Base-by-base conservation (phyloP, 2,113 vertebrate genomes). In the Misgurnus mizolepis region DNA sequence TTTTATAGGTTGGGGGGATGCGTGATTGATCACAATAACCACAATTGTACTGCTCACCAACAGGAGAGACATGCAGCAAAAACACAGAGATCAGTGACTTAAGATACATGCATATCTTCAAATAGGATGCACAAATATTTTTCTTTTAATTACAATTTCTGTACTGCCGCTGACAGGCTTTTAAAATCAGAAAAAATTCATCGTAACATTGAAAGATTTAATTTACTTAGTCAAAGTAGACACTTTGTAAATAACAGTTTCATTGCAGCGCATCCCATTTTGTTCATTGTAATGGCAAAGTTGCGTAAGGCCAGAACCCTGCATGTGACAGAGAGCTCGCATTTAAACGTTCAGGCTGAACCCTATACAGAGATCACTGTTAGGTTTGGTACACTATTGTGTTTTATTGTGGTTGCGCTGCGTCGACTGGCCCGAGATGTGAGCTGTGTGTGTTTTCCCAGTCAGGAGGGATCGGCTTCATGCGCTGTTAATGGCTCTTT, bases 401-500 rank as follows among this genome's bases (percentile, higher is more conserved):
- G 47, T n/a, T 55, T 39, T 34, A 18, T 47, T 60, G 68, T 45
- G 40, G 9, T 17, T 65, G 70, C 58, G 66, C 9, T 41, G 14
- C 45, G 7, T 60, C 34, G 15, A 10, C 69, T 67, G 41, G 18
- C 67, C 1, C 4, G 62, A 62, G 55, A 61, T 80, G 76, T 76
- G 60, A 50, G 65, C 45, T 47, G 8, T 67, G 66, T 72, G 12
- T 40, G 80, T 72, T 10, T 60, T 80, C 50, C 39, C 67, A 78
- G 43, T 79, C 50, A 58, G 77, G 82, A 72, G 82, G 64, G 73
- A 81, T 86, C 65, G 76, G 78, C 87, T 73, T 88, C 73, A 78
- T 86, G 86, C 50, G 84, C 80, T 81, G 58, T 89, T 90, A 90
- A 89, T 88, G 83, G 84, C 67, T 88, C 87, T 91, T 90, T 90